Evolutionary conservation across 2,888 invertebrate genomes (phyloP).

Genomic region (Dromius quadrimaculatus): DNA sequence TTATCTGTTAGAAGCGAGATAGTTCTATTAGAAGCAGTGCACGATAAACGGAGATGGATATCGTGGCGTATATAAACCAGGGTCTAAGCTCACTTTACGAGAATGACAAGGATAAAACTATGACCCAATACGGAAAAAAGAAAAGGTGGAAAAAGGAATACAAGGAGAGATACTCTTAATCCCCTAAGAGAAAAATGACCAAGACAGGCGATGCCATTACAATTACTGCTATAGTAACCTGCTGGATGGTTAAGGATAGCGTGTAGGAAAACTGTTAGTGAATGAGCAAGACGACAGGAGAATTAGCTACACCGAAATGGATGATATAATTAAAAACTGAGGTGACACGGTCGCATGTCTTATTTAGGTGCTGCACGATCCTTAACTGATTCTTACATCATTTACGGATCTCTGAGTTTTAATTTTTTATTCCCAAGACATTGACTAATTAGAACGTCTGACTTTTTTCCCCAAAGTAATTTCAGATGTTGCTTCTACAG

Average conservation of each 20-base stretch:
- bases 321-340: slow-evolving; percentile 44
- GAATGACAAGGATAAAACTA: slow-evolving; percentile 45
- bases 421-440: slow-evolving; percentile 34
- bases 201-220: slow-evolving; percentile 28
- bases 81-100: slow-evolving; percentile 35
- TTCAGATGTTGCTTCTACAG: slow-evolving; percentile 23
- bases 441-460: slow-evolving; percentile 29
- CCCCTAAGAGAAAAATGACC: slow-evolving; percentile 45
- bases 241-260: slow-evolving; percentile 20
- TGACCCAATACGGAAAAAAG: slow-evolving; percentile 27
- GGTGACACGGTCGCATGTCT: slow-evolving; percentile 42
- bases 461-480: slow-evolving; percentile 13
- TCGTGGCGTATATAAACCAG: slow-evolving; percentile 28
- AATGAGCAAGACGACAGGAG: slow-evolving; percentile 45
- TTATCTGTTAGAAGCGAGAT: slow-evolving; percentile 42
- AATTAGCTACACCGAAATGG: slow-evolving; percentile 48
- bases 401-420: slow-evolving; percentile 6
- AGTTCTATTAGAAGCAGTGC: slow-evolving; percentile 36
- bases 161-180: slow-evolving; percentile 34
- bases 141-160: slow-evolving; percentile 29
- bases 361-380: slow-evolving; percentile 28
- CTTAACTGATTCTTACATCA: slow-evolving; percentile 31
- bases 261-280: background rate
- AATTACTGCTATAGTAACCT: slow-evolving; percentile 42
- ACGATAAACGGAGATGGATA: slow-evolving; percentile 47